Evolutionary conservation across 2,888 invertebrate genomes (phyloP).

Genomic region (Dromius quadrimaculatus): DNA sequence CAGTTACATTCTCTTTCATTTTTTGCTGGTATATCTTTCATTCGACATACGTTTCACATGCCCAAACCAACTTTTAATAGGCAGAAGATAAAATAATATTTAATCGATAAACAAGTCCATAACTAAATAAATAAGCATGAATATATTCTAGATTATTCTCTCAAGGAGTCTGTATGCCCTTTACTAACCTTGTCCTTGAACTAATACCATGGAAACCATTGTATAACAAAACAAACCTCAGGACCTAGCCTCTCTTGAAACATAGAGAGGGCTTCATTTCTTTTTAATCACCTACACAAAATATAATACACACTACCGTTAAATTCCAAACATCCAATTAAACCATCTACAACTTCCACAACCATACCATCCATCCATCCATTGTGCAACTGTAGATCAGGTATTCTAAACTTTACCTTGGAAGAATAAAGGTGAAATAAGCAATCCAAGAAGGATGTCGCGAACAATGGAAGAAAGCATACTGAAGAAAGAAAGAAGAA

Average conservation of each 20-base stretch:
- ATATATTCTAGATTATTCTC: no score
- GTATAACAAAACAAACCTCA: slow-evolving; percentile 22
- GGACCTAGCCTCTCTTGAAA: slow-evolving; percentile 17
- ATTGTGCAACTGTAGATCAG: slow-evolving; percentile 54
- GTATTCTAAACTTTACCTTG: slow-evolving; percentile 59
- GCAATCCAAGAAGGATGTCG: slow-evolving; percentile 46
- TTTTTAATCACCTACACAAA: slow-evolving; percentile 56
- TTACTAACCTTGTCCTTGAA: slow-evolving; percentile 14
- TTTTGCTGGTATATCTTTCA: no score
- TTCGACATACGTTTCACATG: no score
- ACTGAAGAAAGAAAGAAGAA: slow-evolving; percentile 20
- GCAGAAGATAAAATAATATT: no score
- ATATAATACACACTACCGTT: slow-evolving; percentile 58
- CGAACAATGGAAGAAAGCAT: slow-evolving; percentile 27
- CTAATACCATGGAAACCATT: background rate
- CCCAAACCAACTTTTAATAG: no score
- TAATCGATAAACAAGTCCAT: no score
- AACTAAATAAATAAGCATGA: no score
- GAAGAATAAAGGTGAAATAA: slow-evolving; percentile 55
- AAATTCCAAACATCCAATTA: slow-evolving; percentile 53
- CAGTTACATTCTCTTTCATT: no score
- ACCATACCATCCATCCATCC: slow-evolving; percentile 7
- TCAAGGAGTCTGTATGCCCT: no score
- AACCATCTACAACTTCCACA: background rate
- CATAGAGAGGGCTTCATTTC: slow-evolving; percentile 25